Conservation (phyloP, 2,888 invertebrate genomes). For the Zaprionus bogoriensis region DNA sequence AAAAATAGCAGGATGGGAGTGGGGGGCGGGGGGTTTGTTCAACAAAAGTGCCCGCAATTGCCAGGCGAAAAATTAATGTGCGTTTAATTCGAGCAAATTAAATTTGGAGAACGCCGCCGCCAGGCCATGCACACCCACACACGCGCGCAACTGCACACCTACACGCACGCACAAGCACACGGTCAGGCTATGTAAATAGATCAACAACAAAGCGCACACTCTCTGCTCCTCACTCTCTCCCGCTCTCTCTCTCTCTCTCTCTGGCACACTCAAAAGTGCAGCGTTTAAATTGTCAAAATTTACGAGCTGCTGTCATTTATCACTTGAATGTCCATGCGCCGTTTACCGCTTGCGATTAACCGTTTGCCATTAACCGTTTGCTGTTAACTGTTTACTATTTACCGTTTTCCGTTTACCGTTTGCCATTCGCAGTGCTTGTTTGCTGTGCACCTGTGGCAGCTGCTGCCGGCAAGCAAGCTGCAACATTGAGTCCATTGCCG, state of each 20-base stretch:
- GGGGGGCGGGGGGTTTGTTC: constrained; percentile 10
- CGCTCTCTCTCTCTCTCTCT: not conserved
- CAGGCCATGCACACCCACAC: not conserved
- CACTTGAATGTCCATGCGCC: constrained; percentile 38
- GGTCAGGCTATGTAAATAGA: not conserved
- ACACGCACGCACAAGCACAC: not conserved
- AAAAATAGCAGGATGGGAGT: constrained; percentile 23
- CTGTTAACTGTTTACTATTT: constrained; percentile 5
- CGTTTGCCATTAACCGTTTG: constrained; percentile 3
- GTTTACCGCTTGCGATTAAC: constrained; percentile 24
- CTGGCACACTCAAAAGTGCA: constrained; percentile 26
- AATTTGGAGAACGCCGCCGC: constrained; percentile 45
- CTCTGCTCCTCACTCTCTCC: not conserved
- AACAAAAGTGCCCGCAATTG: constrained; percentile 46
- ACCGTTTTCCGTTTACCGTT: not conserved
- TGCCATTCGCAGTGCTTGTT: not conserved
- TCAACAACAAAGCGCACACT: not conserved
- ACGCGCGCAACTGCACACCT: not conserved
- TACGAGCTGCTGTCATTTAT: constrained; percentile 49
- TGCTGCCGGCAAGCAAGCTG: constrained; percentile 5
- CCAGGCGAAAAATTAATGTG: constrained; percentile 61
- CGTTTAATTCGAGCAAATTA: constrained; percentile 71
- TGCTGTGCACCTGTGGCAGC: constrained; percentile 26
- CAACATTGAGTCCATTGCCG: constrained; percentile 21
- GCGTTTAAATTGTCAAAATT: constrained; percentile 47